Conservation (phyloP, 2,113 vertebrate genomes). For the Solenodon paradoxus region DNA sequence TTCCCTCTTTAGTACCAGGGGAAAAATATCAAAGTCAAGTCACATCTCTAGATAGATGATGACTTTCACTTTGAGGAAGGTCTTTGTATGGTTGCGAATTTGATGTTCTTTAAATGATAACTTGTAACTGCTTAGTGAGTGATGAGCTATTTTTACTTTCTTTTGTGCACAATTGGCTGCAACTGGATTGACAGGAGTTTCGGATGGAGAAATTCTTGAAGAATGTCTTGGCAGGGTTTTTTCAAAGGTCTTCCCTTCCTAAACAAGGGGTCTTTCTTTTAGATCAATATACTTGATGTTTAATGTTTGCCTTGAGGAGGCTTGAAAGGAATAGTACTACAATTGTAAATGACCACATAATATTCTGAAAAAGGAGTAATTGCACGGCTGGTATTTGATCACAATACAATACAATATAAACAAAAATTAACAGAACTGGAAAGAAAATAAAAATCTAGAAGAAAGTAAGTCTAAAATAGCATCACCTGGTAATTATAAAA, state of each 20-base stretch:
- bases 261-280: background rate
- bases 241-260: background rate
- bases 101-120: conserved; percentile 36
- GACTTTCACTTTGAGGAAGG: conserved; percentile 21
- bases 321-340: background rate
- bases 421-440: background rate
- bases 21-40: conserved; percentile 51
- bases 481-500: background rate
- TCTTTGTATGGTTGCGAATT: conserved; percentile 20
- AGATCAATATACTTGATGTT: background rate
- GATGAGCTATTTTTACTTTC: background rate
- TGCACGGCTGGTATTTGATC: background rate
- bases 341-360: background rate
- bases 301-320: background rate
- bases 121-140: background rate
- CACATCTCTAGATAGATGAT: conserved; percentile 46
- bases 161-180: background rate
- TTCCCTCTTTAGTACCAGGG: background rate
- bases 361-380: background rate
- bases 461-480: background rate
- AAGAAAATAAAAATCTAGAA: background rate
- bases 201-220: background rate
- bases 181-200: background rate
- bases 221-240: background rate
- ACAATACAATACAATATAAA: background rate